Evolutionary conservation across 2,888 invertebrate species (phyloP).

Genomic region (Caenorhabditis sp.): DNA sequence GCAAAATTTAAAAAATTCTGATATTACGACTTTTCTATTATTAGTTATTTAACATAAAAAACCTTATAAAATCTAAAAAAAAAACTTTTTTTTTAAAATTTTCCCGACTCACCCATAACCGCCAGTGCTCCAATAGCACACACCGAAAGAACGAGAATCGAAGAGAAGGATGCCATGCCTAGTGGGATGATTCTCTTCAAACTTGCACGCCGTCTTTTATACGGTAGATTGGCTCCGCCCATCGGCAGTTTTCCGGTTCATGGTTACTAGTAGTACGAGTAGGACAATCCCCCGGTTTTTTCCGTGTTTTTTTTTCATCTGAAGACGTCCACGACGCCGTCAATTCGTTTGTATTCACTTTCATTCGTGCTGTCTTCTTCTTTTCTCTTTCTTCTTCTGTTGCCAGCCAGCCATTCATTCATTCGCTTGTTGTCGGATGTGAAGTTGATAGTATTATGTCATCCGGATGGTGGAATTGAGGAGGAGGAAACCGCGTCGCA

Average conservation of each 20-base stretch:
- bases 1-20: too few species aligned
- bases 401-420: background rate
- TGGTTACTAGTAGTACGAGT: constrained; percentile 36
- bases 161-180: constrained; percentile 44
- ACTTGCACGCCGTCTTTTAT: constrained; percentile 33
- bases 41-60: too few species aligned
- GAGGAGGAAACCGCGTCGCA: background rate
- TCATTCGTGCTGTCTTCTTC: constrained; percentile 38
- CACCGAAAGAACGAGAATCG: constrained; percentile 45
- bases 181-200: constrained; percentile 15
- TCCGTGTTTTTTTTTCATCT: too few species aligned
- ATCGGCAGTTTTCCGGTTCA: constrained; percentile 32
- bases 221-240: background rate
- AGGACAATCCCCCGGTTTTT: constrained; percentile 17
- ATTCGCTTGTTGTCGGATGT: too few species aligned
- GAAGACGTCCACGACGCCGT: too few species aligned
- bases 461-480: constrained; percentile 25
- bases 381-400: constrained; percentile 14
- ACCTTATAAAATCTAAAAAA: too few species aligned
- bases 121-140: constrained; percentile 50
- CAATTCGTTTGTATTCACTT: constrained; percentile 22
- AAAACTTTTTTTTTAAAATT: too few species aligned
- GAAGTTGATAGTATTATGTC: constrained; percentile 39
- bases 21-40: too few species aligned
- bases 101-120: constrained; percentile 42